phyloP scores from a whole-genome alignment of 2,888 invertebrate genomes.

The Cancer borealis region DNA sequence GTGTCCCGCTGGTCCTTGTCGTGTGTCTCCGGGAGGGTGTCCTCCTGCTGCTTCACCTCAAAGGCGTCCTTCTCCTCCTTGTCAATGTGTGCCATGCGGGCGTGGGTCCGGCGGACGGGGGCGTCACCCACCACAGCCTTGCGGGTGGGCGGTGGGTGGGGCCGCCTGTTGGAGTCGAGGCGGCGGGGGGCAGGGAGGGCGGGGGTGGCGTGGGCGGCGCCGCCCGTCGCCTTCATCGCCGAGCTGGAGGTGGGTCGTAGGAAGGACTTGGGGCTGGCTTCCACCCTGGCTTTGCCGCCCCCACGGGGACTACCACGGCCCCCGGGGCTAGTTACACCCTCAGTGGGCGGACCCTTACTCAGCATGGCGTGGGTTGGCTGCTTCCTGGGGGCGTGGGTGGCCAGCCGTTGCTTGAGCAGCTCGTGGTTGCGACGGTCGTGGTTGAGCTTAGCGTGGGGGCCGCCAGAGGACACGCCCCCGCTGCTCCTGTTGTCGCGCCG shows the following conservation, averaged over 20 bases:
- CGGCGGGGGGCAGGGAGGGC: slow-evolving; percentile 61
- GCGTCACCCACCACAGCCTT: not conserved
- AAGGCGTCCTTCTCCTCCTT: slow-evolving; percentile 51
- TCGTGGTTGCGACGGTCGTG: slow-evolving; percentile 65
- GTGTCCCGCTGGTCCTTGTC: slow-evolving; percentile 66
- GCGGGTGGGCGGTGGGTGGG: not conserved
- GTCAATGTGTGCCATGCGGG: not conserved
- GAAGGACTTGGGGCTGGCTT: slow-evolving; percentile 48
- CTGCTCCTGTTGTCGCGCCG: slow-evolving; percentile 38
- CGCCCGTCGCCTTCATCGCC: slow-evolving; percentile 16
- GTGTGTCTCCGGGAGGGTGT: slow-evolving; percentile 66
- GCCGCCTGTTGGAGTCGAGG: slow-evolving; percentile 56
- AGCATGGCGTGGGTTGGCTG: not conserved
- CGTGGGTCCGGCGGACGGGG: not conserved
- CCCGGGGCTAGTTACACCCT: not conserved
- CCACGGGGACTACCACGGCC: not conserved
- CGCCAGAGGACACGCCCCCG: not conserved
- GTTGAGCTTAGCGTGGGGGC: slow-evolving; percentile 42
- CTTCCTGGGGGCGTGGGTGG: slow-evolving; percentile 18
- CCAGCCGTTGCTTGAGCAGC: slow-evolving; percentile 56
- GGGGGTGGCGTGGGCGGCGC: not conserved
- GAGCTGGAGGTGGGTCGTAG: slow-evolving; percentile 67
- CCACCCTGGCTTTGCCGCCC: not conserved
- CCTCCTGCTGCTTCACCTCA: slow-evolving; percentile 61
- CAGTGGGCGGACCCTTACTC: not conserved